phyloP scores from a whole-genome alignment of 2,888 invertebrate genomes.

The Celastrina argiolus region DNA sequence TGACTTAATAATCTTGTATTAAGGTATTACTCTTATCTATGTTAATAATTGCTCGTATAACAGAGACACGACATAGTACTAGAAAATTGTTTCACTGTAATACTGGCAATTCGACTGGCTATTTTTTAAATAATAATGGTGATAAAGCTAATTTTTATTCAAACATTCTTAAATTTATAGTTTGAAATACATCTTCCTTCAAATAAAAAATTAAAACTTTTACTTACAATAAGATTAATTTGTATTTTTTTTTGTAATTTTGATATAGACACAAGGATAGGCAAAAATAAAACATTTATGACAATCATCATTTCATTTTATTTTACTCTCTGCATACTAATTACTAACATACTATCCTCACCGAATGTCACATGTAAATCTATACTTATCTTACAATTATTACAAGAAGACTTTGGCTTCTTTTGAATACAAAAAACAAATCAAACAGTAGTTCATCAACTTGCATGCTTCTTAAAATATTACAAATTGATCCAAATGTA shows the following conservation, averaged over 20 bases:
- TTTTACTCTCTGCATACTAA: constrained; percentile 54
- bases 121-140: too few species aligned
- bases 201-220: too few species aligned
- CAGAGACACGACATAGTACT: too few species aligned
- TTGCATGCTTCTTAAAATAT: constrained; percentile 9
- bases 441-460: constrained; percentile 46
- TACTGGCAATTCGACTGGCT: too few species aligned
- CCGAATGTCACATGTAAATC: constrained; percentile 52
- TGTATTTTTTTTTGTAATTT: neutral
- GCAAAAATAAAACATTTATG: constrained; percentile 35
- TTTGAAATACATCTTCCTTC: too few species aligned
- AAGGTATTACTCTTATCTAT: too few species aligned
- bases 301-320: constrained; percentile 43
- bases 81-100: too few species aligned
- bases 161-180: too few species aligned
- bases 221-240: neutral
- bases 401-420: constrained; percentile 74
- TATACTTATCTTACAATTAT: constrained; percentile 49
- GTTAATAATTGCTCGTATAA: too few species aligned
- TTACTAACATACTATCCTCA: constrained; percentile 47
- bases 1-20: too few species aligned
- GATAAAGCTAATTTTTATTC: too few species aligned
- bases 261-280: constrained; percentile 13
- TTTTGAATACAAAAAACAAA: constrained; percentile 47
- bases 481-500: constrained; percentile 17